Evolutionary conservation across 2,888 invertebrate genomes (phyloP).

Genomic region (Tetropium fuscum): DNA sequence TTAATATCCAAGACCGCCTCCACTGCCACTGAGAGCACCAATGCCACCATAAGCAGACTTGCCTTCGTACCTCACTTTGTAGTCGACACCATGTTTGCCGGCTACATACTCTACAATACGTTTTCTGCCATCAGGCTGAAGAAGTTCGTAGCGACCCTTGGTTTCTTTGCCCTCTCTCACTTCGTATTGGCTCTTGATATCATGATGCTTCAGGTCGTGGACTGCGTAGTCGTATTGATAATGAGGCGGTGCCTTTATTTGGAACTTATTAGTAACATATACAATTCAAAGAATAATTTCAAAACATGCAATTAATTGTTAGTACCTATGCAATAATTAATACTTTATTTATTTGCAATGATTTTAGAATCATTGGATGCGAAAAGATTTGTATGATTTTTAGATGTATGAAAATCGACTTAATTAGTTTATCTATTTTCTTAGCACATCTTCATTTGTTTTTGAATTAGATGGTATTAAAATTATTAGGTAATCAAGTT

Average conservation of each 20-base stretch:
- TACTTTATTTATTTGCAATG: too few species aligned
- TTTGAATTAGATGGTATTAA: too few species aligned
- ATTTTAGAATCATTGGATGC: too few species aligned
- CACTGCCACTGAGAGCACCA: constrained; percentile 42
- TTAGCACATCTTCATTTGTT: too few species aligned
- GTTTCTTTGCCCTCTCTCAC: constrained; percentile 56
- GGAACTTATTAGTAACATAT: too few species aligned
- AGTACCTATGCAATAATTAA: too few species aligned
- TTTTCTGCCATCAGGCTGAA: constrained; percentile 61
- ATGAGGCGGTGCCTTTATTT: constrained; percentile 56
- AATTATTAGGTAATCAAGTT: too few species aligned
- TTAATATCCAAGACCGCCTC: constrained; percentile 25
- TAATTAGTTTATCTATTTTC: too few species aligned
- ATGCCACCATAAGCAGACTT: constrained; percentile 47
- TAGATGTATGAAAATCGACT: too few species aligned
- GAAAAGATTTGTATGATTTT: too few species aligned
- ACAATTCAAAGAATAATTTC: too few species aligned
- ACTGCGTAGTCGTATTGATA: constrained; percentile 61
- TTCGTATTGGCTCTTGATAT: constrained; percentile 60
- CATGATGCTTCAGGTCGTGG: constrained; percentile 59
- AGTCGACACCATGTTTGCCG: constrained; percentile 60
- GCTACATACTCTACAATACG: constrained; percentile 61
- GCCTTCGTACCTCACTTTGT: constrained; percentile 54
- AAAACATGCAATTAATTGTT: too few species aligned
- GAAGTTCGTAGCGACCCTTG: constrained; percentile 58